phyloP scores from a whole-genome alignment of 2,888 invertebrate species.

The Tachina fera region DNA sequence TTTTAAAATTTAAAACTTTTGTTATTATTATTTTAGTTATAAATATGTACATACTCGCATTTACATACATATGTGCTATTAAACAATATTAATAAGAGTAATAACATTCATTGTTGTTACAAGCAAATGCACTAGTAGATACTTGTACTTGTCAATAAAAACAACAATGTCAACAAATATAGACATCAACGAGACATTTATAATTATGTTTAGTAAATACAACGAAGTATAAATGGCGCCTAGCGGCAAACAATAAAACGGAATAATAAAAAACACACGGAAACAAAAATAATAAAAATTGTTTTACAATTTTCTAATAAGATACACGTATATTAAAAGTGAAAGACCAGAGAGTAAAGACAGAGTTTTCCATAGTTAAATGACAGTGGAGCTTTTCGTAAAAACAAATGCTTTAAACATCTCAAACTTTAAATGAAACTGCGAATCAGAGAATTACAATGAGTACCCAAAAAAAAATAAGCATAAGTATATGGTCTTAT shows the following conservation, averaged over 20 bases:
- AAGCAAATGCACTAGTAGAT: background rate
- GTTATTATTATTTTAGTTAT: too few species aligned
- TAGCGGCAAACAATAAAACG: conserved; percentile 75
- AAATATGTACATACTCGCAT: too few species aligned
- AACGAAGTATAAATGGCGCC: conserved; percentile 76
- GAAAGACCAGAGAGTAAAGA: background rate
- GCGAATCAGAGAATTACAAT: too few species aligned
- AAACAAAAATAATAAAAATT: background rate
- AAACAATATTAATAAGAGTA: background rate
- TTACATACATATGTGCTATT: too few species aligned
- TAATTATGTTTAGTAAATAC: conserved; percentile 64
- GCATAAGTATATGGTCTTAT: too few species aligned
- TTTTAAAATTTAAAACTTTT: too few species aligned
- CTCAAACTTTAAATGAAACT: too few species aligned
- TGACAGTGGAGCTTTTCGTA: too few species aligned
- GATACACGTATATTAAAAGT: too few species aligned
- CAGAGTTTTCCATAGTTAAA: background rate
- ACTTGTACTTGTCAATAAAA: conserved; percentile 42
- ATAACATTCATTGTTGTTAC: background rate
- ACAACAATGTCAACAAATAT: conserved; percentile 58
- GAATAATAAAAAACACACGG: conserved; percentile 12
- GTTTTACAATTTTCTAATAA: background rate
- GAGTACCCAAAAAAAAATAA: too few species aligned
- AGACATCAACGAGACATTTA: conserved; percentile 59
- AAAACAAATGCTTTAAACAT: too few species aligned